Evolutionary conservation across 2,888 invertebrate species (phyloP), one percentile per base, ranked within the genome.

Genomic region (Spisula subtruncata): DNA sequence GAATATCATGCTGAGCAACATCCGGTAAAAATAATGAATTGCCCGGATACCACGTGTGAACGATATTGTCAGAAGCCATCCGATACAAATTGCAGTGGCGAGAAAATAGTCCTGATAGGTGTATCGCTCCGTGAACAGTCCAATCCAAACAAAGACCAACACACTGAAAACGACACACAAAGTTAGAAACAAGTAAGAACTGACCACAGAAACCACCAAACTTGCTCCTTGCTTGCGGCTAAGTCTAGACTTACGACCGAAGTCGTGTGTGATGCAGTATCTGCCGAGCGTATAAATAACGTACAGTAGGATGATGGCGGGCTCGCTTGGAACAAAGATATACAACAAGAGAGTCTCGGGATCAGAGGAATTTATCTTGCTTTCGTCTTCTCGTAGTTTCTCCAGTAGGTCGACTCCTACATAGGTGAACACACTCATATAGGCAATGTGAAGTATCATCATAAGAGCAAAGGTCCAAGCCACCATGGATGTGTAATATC

Each of bases 1-100:
- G 81, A 96, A 82, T 56, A 96, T 94, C 95, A 96, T 96, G 88
- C 95, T 95, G 90, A 94, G 92, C 20, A 96, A 92, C 96, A 96
- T 96, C 48, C 94, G 92, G 93, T 96, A 96, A 89, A 96, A 96
- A 85, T 95, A 95, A 90, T 96, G 96, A 56, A 96, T 95, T 0
- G 93, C 90, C 87, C 95, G 94, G 85, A 96, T 96, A 12, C 96
- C 96, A 25, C 95, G 92, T 0, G 96, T 96, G 89, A 96, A 96
- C 29, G 93, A 90, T 46, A 96, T 96, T n/a, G 96, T 94, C 66
- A 94, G 92, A 46, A 96, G 85, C 96, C 96, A 96, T 1, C 96
- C 96, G 6, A 96, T 86, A 32, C 96, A 94, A 18, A 96, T 87
- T 12, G 95, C 94, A 0, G 95, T 87, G 0, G 96, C 94, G 5